A percentile compares a stretch with the other conserved stretches of the same genome.
phyloP scores from a whole-genome alignment of 2,888 invertebrate species.

The Tholera decimalis region DNA sequence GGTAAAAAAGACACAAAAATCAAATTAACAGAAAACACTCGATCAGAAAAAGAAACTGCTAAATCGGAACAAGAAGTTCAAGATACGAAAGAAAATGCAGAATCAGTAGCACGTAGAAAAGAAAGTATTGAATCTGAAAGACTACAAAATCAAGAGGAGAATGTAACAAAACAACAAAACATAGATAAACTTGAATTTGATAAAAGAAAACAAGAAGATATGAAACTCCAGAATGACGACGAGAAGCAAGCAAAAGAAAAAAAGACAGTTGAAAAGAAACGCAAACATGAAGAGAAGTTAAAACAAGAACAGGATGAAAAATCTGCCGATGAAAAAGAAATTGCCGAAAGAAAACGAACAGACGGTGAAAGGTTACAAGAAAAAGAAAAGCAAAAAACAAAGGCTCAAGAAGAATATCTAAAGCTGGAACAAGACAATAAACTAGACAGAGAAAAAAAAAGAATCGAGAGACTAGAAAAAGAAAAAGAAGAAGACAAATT shows the following conservation, averaged over 20 bases:
- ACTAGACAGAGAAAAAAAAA: constrained; percentile 16
- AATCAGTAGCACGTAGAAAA: constrained; percentile 23
- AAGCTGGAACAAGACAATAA: constrained; percentile 46
- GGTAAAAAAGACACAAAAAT: constrained; percentile 20
- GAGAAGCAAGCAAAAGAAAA: constrained; percentile 18
- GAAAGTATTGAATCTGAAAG: constrained; percentile 21
- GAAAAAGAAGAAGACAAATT: constrained; percentile 26
- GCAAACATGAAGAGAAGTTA: constrained; percentile 36
- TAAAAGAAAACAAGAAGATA: constrained; percentile 20
- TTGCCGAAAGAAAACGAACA: constrained; percentile 34
- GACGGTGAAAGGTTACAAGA: constrained; percentile 32
- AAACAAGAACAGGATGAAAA: constrained; percentile 20
- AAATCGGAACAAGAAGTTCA: constrained; percentile 28
- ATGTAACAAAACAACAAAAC: constrained; percentile 13
- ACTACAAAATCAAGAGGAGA: constrained; percentile 11
- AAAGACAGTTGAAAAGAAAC: constrained; percentile 25
- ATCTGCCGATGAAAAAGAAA: constrained; percentile 17
- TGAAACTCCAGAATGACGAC: no score
- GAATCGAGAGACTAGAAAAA: constrained; percentile 21
- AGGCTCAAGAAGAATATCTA: constrained; percentile 42
- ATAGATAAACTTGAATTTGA: constrained; percentile 5
- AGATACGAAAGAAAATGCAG: constrained; percentile 2
- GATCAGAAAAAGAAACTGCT: constrained; percentile 14
- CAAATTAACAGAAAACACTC: constrained; percentile 15
- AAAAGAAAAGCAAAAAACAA: constrained; percentile 18